phyloP scores from a whole-genome alignment of 2,888 invertebrate genomes.

The Leistus spinibarbis region DNA sequence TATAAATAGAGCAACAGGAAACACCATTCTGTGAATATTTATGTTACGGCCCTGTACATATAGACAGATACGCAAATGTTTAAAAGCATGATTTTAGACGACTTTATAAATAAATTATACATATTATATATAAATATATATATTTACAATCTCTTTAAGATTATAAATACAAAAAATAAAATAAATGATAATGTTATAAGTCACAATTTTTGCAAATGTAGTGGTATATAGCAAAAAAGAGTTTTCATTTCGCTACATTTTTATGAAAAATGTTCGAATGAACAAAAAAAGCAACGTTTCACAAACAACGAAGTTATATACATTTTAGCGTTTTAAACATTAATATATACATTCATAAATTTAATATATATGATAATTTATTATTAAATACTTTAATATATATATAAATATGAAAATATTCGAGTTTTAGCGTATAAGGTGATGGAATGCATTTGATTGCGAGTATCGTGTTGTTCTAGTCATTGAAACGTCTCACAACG shows the following conservation, averaged over 20 bases:
- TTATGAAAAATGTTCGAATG: slow-evolving; percentile 49
- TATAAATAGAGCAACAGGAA: slow-evolving; percentile 29
- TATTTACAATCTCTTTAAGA: slow-evolving; percentile 25
- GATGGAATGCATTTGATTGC: slow-evolving; percentile 1
- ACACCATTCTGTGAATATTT: slow-evolving; percentile 35
- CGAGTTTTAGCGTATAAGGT: slow-evolving; percentile 21
- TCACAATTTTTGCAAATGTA: slow-evolving; percentile 34
- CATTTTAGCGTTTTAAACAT: slow-evolving; percentile 29
- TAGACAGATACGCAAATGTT: slow-evolving; percentile 30
- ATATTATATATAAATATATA: slow-evolving; percentile 33
- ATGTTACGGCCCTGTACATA: slow-evolving; percentile 35
- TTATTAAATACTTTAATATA: background rate
- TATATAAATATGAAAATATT: slow-evolving; percentile 24
- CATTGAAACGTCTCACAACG: slow-evolving; percentile 16
- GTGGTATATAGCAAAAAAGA: slow-evolving; percentile 45
- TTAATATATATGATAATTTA: slow-evolving; percentile 3
- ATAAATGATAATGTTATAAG: background rate
- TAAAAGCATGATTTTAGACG: slow-evolving; percentile 36
- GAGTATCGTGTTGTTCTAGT: slow-evolving; percentile 20
- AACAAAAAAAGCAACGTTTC: slow-evolving; percentile 58
- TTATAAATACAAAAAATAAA: slow-evolving; percentile 5
- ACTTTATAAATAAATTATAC: slow-evolving; percentile 36
- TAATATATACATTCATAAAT: slow-evolving; percentile 13
- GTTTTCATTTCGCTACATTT: slow-evolving; percentile 46
- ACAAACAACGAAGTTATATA: slow-evolving; percentile 56